Conservation (phyloP, 2,888 invertebrate genomes). For the Luperina testacea region DNA sequence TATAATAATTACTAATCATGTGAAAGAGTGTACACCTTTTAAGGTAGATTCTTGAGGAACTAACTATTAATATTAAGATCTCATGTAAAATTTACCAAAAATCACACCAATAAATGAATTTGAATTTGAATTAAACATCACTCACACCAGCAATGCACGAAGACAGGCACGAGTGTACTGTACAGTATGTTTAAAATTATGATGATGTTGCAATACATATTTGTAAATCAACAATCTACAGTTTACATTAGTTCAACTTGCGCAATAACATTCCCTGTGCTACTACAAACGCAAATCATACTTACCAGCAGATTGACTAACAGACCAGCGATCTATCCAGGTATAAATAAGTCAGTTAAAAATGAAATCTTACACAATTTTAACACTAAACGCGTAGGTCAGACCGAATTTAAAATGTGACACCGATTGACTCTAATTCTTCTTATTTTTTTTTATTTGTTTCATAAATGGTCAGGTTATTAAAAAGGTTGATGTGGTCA, state of each 20-base stretch:
- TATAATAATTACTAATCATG: no score
- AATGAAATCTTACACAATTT: no score
- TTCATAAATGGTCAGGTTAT: no score
- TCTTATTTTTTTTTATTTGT: no score
- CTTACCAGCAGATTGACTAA: background rate
- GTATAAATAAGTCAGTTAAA: background rate
- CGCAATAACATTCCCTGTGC: background rate
- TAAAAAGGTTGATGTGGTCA: no score
- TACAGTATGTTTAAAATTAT: background rate
- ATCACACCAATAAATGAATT: no score
- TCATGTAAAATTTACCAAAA: no score
- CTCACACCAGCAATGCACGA: background rate
- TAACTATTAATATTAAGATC: no score
- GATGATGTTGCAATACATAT: background rate
- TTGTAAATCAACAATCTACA: background rate
- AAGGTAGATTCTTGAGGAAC: no score
- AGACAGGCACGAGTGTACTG: background rate
- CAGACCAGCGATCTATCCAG: background rate
- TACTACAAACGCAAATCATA: background rate
- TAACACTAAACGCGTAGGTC: background rate
- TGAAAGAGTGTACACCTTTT: no score
- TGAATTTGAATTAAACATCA: background rate
- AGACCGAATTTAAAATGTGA: no score
- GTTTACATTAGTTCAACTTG: background rate
- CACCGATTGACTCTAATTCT: no score